These are phyloP conservation scores for Bergia puertoricense DNA, from an alignment of 92 coral and sea anemone genomes.

Conservation along the genomic window DNA sequence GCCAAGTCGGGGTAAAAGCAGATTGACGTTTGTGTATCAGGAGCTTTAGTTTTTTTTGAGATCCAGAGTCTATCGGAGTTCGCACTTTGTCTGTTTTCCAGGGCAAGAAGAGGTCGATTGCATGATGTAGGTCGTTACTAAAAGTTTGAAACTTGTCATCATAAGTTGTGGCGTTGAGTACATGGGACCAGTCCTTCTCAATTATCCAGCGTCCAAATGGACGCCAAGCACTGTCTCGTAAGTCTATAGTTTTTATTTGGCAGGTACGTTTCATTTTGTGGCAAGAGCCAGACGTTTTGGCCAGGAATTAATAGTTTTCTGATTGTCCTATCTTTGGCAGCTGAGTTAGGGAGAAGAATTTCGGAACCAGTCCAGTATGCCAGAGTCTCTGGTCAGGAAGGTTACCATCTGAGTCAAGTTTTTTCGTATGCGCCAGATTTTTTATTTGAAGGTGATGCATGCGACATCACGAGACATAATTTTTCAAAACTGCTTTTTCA, in stretches of 20 bases:
- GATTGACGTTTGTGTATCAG: constrained; percentile 44
- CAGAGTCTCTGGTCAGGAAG: too few species aligned
- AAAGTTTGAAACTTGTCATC: constrained; percentile 36
- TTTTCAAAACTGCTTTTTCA: too few species aligned
- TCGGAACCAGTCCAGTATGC: too few species aligned
- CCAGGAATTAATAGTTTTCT: too few species aligned
- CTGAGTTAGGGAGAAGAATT: too few species aligned
- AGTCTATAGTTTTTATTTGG: constrained; percentile 29
- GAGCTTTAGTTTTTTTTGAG: constrained; percentile 39
- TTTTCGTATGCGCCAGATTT: too few species aligned
- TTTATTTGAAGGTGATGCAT: too few species aligned
- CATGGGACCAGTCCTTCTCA: constrained; percentile 30
- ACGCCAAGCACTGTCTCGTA: constrained; percentile 53
- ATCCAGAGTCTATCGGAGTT: constrained; percentile 48
- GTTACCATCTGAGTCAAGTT: too few species aligned
- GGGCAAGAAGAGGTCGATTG: constrained; percentile 40
- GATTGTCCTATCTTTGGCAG: too few species aligned
- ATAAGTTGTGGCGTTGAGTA: constrained; percentile 18
- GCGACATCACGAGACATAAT: too few species aligned
- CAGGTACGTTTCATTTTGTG: neutral
- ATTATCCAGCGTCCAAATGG: constrained; percentile 45
- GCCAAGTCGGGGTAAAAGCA: constrained; percentile 41
- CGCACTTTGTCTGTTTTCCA: constrained; percentile 32
- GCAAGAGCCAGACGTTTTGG: neutral
- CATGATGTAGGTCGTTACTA: constrained; percentile 37